A percentile compares a stretch with the other conserved stretches of the same genome.
These are phyloP conservation scores for Morone saxatilis DNA, from an alignment of 2,113 vertebrate genomes.

Conservation along the genomic window DNA sequence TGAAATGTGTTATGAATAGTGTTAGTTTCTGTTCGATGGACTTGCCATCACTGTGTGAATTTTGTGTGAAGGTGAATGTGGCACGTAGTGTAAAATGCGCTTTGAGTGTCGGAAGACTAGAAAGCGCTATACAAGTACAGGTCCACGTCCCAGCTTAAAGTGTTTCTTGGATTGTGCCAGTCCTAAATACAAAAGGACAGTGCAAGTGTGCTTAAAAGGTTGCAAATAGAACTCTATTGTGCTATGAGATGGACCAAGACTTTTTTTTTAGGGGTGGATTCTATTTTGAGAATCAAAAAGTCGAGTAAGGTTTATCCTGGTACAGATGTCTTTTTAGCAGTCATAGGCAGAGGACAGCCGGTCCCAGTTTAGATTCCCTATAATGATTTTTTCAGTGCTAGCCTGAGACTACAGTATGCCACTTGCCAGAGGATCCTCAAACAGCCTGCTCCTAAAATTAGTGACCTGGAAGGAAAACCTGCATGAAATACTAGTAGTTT, in stretches of 20 bases:
- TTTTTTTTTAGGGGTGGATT: background rate
- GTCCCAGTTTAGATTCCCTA: constrained; percentile 27
- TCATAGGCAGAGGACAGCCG: constrained; percentile 26
- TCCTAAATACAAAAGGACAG: background rate
- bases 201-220: background rate
- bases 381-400: constrained; percentile 51
- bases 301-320: background rate
- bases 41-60: too few species aligned
- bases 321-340: constrained; percentile 32
- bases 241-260: background rate
- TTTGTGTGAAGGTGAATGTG: too few species aligned
- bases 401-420: constrained; percentile 28
- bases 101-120: too few species aligned
- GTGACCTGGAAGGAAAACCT: background rate
- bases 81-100: too few species aligned
- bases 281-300: constrained; percentile 9
- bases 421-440: constrained; percentile 20
- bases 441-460: constrained; percentile 24
- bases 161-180: too few species aligned
- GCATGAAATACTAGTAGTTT: background rate
- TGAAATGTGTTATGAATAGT: too few species aligned
- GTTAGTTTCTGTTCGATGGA: too few species aligned
- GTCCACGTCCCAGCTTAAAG: background rate
- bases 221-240: background rate
- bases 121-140: too few species aligned